Conservation (phyloP, 1,140 invertebrate genomes). For the Neotoxoptera formosana region DNA sequence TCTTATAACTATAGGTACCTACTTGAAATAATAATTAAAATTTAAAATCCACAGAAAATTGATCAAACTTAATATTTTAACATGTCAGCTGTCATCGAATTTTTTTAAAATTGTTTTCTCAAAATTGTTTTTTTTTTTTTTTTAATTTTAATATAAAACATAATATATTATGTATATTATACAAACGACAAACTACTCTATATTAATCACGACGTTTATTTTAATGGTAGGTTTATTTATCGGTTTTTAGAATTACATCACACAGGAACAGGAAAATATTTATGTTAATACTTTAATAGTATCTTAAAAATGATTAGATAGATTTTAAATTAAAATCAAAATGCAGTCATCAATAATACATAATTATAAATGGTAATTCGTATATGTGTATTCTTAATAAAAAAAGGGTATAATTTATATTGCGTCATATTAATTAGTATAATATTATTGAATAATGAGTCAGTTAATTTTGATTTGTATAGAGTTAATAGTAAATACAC, state of each 20-base stretch:
- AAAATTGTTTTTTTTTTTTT: no score
- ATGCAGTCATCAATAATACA: background rate
- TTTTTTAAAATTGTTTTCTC: no score
- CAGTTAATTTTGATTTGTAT: background rate
- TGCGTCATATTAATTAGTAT: background rate
- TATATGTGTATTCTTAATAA: background rate
- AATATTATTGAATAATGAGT: background rate
- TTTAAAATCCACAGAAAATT: background rate
- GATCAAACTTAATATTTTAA: background rate
- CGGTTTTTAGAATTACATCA: background rate
- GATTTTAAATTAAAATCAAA: background rate
- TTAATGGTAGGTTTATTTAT: background rate
- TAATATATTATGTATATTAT: no score
- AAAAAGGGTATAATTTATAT: background rate
- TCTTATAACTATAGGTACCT: no score
- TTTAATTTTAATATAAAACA: no score
- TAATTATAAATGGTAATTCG: background rate
- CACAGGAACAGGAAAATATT: background rate
- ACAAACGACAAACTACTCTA: background rate
- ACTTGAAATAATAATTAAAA: no score
- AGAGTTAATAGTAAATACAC: background rate
- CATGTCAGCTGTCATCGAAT: background rate
- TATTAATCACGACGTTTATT: background rate
- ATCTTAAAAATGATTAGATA: background rate
- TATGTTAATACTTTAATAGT: background rate